These are phyloP conservation scores for Drosophila littoralis DNA, from an alignment of 1,140 invertebrate species.

Conservation along the genomic window DNA sequence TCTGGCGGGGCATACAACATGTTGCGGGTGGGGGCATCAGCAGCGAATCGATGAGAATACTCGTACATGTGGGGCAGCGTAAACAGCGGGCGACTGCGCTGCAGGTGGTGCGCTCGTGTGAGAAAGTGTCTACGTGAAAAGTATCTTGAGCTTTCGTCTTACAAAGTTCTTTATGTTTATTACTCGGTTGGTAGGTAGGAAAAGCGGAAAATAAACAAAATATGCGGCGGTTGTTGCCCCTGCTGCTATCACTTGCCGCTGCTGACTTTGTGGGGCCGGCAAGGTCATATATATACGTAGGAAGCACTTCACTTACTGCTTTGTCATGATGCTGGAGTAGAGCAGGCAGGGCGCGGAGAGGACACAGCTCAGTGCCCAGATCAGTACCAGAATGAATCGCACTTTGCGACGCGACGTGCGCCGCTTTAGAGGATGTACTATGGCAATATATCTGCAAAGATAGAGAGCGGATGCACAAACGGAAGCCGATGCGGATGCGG, in stretches of 20 bases:
- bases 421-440: slow-evolving; percentile 94
- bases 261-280: slow-evolving; percentile 11
- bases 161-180: slow-evolving; percentile 66
- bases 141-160: slow-evolving; percentile 39
- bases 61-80: neutral
- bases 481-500: slow-evolving; percentile 30
- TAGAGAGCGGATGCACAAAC: slow-evolving; percentile 21
- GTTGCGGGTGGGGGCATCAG: neutral
- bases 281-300: slow-evolving; percentile 17
- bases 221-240: slow-evolving; percentile 10
- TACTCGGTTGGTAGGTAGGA: slow-evolving; percentile 10
- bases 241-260: slow-evolving; percentile 21
- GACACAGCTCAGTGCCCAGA: slow-evolving; percentile 92
- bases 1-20: neutral
- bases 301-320: slow-evolving; percentile 86
- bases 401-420: slow-evolving; percentile 92
- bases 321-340: slow-evolving; percentile 91
- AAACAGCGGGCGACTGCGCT: slow-evolving; percentile 27
- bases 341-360: slow-evolving; percentile 93
- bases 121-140: slow-evolving; percentile 6
- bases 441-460: slow-evolving; percentile 93
- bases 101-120: slow-evolving; percentile 24
- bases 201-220: slow-evolving; percentile 31
- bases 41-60: slow-evolving; percentile 25
- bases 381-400: slow-evolving; percentile 90